Percentiles rank a stretch among this genome's conserved stretches.
Evolutionary conservation across 2,797 vertebrate genomes (phyloP).

Genomic region (Catharus ustulatus): DNA sequence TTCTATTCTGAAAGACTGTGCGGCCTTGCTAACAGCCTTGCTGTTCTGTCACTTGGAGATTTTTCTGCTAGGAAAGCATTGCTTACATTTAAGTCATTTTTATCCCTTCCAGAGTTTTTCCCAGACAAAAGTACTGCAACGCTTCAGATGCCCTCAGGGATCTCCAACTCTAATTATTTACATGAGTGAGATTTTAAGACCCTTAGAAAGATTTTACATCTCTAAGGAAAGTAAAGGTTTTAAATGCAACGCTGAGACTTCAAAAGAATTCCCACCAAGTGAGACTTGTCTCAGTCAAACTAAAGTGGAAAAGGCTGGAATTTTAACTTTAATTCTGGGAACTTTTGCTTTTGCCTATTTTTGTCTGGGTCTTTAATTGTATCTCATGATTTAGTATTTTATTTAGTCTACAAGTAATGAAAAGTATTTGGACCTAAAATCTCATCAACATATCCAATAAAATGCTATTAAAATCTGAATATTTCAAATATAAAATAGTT

Average conservation of each 20-base stretch:
- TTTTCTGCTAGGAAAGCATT: neutral
- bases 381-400: neutral
- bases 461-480: neutral
- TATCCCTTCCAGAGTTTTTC: constrained; percentile 3
- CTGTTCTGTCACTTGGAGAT: neutral
- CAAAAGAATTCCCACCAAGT: constrained; percentile 2
- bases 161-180: constrained; percentile 17
- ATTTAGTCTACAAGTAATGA: neutral
- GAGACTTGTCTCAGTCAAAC: neutral
- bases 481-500: neutral
- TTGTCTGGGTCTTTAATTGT: neutral
- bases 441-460: neutral
- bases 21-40: neutral
- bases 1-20: neutral
- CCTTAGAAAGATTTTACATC: neutral
- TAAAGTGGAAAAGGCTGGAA: neutral
- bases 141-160: neutral
- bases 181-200: neutral
- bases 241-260: neutral
- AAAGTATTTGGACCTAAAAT: neutral
- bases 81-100: neutral
- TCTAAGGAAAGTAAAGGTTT: constrained; percentile 20
- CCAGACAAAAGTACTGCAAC: neutral
- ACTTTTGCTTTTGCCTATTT: neutral
- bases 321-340: neutral